Base-by-base conservation (phyloP, 1,140 invertebrate species). In the Andricus grossulariae region DNA sequence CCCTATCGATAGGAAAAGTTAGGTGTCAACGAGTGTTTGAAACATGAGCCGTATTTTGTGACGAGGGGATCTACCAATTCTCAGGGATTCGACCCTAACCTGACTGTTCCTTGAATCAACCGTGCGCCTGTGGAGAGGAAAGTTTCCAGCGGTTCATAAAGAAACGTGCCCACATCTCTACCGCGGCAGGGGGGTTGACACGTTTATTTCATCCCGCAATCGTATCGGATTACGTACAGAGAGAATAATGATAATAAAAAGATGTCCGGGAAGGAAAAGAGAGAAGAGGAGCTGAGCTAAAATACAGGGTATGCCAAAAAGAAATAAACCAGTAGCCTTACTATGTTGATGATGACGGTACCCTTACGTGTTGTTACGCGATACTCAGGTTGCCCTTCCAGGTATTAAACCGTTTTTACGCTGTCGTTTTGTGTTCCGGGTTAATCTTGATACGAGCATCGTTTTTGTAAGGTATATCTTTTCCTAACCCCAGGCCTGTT, bases 131-230 rank as follows among this genome's bases (percentile, higher is more conserved):
- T n/a, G 45, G 50, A 72, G 45, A 39, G 6, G 39, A 39, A 51
- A 18, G 8, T 32, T 16, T 13, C 8, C 32, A 57, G 57, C 57
- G 77, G 77, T 84, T 75, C 84, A 78, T 85, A 84, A 81, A 85
- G 83, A 83, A 71, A 73, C 83, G 71, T 83, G 74, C 83, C 79
- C 83, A 81, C 83, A 81, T 84, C 83, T 75, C 16, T 39, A 57
- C 73, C 51, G 73, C 72, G 50, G 70, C 79, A 66, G 80, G 80
- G 79, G 80, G 82, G 84, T 85, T 84, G 86, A 86, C 86, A 86
- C 84, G 85, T 87, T 87, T 87, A 87, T 87, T 87, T 86, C 86
- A 74, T 73, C 77, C 32, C 50, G 85, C 86, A 85, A 87, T 87
- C 86, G 84, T 87, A 84, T 87, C 86, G 82, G 84, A 87, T 87